These are phyloP conservation scores for Telmatherina bonti DNA, from an alignment of 2,797 vertebrate genomes.

Conservation along the genomic window DNA sequence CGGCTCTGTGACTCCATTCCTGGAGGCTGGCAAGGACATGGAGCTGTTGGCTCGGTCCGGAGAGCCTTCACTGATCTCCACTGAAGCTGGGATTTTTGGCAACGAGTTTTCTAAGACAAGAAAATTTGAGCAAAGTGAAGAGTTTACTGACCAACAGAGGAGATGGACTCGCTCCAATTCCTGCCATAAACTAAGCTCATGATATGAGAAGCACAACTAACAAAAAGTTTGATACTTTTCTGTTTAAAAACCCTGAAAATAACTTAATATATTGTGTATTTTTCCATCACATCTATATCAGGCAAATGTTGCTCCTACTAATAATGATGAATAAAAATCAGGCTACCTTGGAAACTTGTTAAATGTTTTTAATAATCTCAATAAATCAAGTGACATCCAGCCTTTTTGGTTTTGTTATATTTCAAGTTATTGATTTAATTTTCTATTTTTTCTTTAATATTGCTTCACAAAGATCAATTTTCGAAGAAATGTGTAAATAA, in stretches of 20 bases:
- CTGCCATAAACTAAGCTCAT: neutral
- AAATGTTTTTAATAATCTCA: neutral
- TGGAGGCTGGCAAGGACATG: constrained; percentile 89
- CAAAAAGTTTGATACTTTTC: too few relatives aligned
- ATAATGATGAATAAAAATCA: neutral
- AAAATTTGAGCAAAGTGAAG: constrained; percentile 52
- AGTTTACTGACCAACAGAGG: constrained; percentile 21
- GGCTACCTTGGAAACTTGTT: too few relatives aligned
- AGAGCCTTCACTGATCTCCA: constrained; percentile 91
- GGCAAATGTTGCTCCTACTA: neutral
- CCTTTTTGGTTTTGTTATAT: too few relatives aligned
- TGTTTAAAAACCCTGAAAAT: neutral
- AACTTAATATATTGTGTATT: neutral
- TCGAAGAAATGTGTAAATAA: too few relatives aligned
- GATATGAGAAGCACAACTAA: neutral
- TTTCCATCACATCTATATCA: neutral
- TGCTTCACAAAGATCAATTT: too few relatives aligned
- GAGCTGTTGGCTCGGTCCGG: constrained; percentile 91
- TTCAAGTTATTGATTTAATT: too few relatives aligned
- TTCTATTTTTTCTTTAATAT: too few relatives aligned
- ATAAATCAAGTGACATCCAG: neutral
- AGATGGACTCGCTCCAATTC: constrained; percentile 6
- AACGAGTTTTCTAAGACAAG: constrained; percentile 93
- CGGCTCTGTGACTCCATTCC: constrained; percentile 89
- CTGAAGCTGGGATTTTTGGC: constrained; percentile 92